Evolutionary conservation across 2,113 vertebrate species (phyloP).

Genomic region (Typhlomys cinereus): DNA sequence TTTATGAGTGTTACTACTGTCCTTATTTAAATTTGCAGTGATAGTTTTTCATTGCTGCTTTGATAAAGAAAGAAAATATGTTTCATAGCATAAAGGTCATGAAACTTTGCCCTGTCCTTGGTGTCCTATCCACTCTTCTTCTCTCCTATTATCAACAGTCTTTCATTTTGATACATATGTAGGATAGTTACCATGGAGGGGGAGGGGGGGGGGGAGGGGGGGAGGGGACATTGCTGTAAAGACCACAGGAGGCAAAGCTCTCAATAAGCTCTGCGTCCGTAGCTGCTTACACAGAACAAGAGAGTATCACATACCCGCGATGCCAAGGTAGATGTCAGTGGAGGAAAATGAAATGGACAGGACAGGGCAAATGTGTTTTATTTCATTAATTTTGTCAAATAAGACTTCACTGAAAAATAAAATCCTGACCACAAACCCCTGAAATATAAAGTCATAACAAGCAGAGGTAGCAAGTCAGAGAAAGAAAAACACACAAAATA

Average conservation of each 20-base stretch:
- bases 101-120: background rate
- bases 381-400: background rate
- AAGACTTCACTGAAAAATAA: background rate
- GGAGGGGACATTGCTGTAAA: background rate
- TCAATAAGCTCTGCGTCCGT: too few species aligned
- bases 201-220: too few species aligned
- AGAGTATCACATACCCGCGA: too few species aligned
- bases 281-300: background rate
- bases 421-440: background rate
- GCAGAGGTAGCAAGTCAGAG: background rate
- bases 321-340: background rate
- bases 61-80: background rate
- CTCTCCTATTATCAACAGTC: background rate
- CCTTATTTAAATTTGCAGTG: background rate
- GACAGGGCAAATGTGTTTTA: background rate
- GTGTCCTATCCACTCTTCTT: background rate
- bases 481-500: background rate
- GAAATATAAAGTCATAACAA: background rate
- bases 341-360: background rate
- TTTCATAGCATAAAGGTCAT: background rate
- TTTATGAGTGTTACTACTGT: background rate
- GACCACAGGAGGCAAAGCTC: background rate
- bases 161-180: background rate
- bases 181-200: background rate
- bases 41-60: background rate